Conservation (phyloP, 2,888 invertebrate species). For the Galeopsomyia nigrocyanea region DNA sequence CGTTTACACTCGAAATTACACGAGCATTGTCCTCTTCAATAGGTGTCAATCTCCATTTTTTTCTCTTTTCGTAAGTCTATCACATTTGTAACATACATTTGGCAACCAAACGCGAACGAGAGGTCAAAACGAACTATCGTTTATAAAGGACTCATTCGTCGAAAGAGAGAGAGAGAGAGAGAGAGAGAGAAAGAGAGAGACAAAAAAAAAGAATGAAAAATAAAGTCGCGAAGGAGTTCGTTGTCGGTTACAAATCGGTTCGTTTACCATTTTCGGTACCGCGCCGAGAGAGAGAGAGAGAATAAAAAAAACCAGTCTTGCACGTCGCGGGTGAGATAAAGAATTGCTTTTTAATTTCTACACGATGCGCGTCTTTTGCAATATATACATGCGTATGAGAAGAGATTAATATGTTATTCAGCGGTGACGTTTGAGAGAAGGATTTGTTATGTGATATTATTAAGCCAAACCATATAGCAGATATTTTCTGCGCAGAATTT, state of each 20-base stretch:
- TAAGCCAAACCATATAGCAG: too few species aligned
- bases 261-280: slow-evolving; percentile 55
- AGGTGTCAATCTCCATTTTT: too few species aligned
- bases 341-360: slow-evolving; percentile 23
- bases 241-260: slow-evolving; percentile 42
- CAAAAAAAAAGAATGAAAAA: background rate
- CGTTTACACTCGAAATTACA: too few species aligned
- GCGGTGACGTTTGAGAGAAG: too few species aligned
- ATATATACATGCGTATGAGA: slow-evolving; percentile 31
- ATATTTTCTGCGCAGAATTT: too few species aligned
- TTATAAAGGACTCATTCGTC: slow-evolving; percentile 16
- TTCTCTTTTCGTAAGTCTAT: too few species aligned
- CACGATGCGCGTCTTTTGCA: slow-evolving; percentile 15
- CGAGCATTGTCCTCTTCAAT: too few species aligned
- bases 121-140: background rate
- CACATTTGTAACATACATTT: too few species aligned
- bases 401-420: slow-evolving; percentile 1
- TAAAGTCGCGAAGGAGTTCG: too few species aligned
- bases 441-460: too few species aligned
- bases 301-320: too few species aligned
- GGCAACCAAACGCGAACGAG: too few species aligned
- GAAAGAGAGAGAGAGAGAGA: background rate
- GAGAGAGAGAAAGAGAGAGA: background rate
- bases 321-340: slow-evolving; percentile 10
- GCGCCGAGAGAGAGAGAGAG: slow-evolving; percentile 14